These are phyloP conservation scores for Ectobius pallidus DNA, from an alignment of 2,888 invertebrate genomes.

Conservation along the genomic window DNA sequence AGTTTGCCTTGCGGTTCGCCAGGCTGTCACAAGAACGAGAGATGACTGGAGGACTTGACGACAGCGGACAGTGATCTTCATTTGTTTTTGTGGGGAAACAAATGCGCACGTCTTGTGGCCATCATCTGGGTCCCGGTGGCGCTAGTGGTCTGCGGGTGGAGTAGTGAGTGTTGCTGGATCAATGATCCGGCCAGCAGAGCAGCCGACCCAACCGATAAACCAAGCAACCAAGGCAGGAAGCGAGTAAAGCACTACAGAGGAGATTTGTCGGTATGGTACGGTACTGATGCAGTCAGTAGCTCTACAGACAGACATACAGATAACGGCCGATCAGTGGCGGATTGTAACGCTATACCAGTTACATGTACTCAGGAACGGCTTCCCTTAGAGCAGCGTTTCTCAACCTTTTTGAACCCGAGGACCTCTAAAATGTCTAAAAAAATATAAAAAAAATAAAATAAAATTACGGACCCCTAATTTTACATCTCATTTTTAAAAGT, in stretches of 20 bases:
- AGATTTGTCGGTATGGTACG: constrained; percentile 5
- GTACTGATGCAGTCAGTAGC: no score
- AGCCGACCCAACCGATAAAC: constrained; percentile 39
- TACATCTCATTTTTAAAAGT: no score
- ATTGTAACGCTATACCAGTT: not conserved
- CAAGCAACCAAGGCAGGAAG: constrained; percentile 22
- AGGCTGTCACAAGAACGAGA: no score
- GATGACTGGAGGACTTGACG: not conserved
- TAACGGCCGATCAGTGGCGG: not conserved
- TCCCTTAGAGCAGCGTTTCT: no score
- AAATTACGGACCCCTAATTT: no score
- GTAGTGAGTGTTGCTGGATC: constrained; percentile 28
- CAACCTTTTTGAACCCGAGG: no score
- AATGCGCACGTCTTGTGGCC: constrained; percentile 26
- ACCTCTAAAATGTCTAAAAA: no score
- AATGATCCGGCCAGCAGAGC: constrained; percentile 39
- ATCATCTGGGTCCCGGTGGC: not conserved
- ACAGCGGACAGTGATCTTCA: constrained; percentile 11
- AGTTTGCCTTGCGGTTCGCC: no score
- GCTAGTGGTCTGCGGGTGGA: constrained; percentile 16
- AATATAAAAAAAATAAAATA: no score
- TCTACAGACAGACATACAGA: no score
- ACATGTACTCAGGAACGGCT: no score
- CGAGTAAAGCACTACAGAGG: not conserved
- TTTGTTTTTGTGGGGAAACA: constrained; percentile 21